A percentile compares a stretch with the other conserved stretches of the same genome.
Conservation (phyloP, 1,140 invertebrate genomes). For the Aphelenchoides besseyi region DNA sequence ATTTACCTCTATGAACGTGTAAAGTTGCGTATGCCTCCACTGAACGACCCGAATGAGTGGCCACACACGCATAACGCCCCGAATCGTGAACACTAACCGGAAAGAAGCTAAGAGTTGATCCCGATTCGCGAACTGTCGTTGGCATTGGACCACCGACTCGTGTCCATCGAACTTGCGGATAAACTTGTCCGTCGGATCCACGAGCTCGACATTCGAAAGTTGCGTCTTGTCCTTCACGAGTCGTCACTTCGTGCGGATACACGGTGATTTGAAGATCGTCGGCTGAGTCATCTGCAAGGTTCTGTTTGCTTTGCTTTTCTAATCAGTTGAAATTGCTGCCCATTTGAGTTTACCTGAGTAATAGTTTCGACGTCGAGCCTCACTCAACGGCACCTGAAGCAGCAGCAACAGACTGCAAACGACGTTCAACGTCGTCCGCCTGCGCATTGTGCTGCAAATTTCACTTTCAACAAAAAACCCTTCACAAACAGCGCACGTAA, state of each 20-base stretch:
- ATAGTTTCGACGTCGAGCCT: constrained; percentile 13
- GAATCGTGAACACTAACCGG: constrained; percentile 36
- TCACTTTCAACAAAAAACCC: too few species aligned
- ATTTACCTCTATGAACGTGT: constrained; percentile 55
- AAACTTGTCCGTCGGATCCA: constrained; percentile 48
- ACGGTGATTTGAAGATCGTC: constrained; percentile 61
- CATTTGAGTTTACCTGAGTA: constrained; percentile 2
- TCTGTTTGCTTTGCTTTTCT: too few species aligned
- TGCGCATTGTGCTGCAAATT: constrained; percentile 10
- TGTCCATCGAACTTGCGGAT: constrained; percentile 57
- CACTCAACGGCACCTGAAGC: not conserved
- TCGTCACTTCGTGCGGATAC: constrained; percentile 55
- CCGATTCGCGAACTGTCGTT: constrained; percentile 42
- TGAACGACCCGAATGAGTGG: constrained; percentile 52
- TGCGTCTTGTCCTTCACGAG: constrained; percentile 59
- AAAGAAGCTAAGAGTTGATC: constrained; percentile 48
- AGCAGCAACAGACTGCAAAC: not conserved
- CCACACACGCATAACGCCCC: constrained; percentile 60
- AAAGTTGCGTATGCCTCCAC: constrained; percentile 58
- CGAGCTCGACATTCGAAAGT: constrained; percentile 59
- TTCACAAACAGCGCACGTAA: too few species aligned
- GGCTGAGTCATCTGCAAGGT: not conserved
- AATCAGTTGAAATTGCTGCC: constrained; percentile 12
- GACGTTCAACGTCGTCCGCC: constrained; percentile 16
- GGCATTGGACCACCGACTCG: constrained; percentile 58